Conservation (phyloP, 2,888 invertebrate genomes). For the Choristoneura rosaceana region DNA sequence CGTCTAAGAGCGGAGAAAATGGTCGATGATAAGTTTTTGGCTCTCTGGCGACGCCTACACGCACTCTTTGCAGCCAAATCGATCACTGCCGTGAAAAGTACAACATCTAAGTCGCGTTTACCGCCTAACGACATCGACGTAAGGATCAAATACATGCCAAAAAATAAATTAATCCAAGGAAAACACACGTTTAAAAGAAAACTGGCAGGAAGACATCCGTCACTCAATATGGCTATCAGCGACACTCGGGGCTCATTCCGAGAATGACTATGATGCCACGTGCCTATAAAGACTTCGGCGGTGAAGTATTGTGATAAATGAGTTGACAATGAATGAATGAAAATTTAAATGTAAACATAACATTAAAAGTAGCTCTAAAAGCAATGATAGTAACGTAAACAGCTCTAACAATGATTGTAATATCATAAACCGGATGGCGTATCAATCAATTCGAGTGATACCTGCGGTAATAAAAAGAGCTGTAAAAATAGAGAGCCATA, state of each 20-base stretch:
- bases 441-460: conserved; percentile 61
- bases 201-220: conserved; percentile 76
- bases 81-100: conserved; percentile 60
- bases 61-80: conserved; percentile 63
- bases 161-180: conserved; percentile 16
- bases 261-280: conserved; percentile 64
- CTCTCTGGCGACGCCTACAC: conserved; percentile 61
- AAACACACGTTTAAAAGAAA: conserved; percentile 44
- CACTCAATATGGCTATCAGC: conserved; percentile 66
- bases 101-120: conserved; percentile 46
- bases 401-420: conserved; percentile 16
- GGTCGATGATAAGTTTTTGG: conserved; percentile 68
- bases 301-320: conserved; percentile 51
- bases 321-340: conserved; percentile 55
- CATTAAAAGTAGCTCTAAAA: conserved; percentile 3
- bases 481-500: conserved; percentile 63
- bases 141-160: conserved; percentile 44
- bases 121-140: conserved; percentile 42
- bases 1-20: conserved; percentile 44
- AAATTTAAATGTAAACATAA: conserved; percentile 44
- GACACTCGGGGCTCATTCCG: conserved; percentile 66
- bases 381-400: conserved; percentile 6
- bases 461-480: conserved; percentile 54
- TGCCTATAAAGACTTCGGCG: conserved; percentile 49
- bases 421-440: conserved; percentile 28